Base-by-base conservation (phyloP, 2,113 vertebrate species). In the Calidris pugnax region DNA sequence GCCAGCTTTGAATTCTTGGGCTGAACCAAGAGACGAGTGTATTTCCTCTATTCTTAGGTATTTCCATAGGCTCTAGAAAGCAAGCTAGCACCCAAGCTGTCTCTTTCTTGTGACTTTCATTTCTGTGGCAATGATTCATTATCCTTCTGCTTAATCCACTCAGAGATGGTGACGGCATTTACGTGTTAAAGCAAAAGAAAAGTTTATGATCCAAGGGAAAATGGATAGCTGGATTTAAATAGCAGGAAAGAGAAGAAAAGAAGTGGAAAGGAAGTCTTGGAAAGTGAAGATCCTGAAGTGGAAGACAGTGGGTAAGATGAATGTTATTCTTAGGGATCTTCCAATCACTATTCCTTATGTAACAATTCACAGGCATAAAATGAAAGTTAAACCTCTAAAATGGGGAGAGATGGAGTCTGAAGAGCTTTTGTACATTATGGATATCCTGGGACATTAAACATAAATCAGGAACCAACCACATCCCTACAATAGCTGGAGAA, bases 11-110 rank as follows among this genome's bases (percentile, higher is more conserved):
- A 62, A 6, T 9, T 59, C 32, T 35, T n/a, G 41, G 19, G 3
- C 33, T 78, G 51, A 75, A 60, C 47, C 60, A 12, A 51, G 45
- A 2, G 23, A 13, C 8, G 2, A 59, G 10, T 0, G 0, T 3
- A 22, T 75, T 87, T 82, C 37, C 57, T 67, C 56, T 63, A 0
- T 10, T 23, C 64, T 62, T 27, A 14, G 35, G 27, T 45, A 41
- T 57, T 63, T 74, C 60, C 56, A 41, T 0, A 15, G 56, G 33
- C 39, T 81, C 60, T 11, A 28, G 55, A 35, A 48, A 74, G 8
- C 48, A 73, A 73, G 32, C 26, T 4, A 79, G 20, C 43, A 59
- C 47, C 74, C 80, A 69, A 22, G 18, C 18, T 77, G 45, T 10
- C 27, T 66, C 41, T 66, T 63, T 43, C 53, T 72, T 56, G 4